Evolutionary conservation across 2,888 invertebrate species (phyloP).

Genomic region (Labia minor): DNA sequence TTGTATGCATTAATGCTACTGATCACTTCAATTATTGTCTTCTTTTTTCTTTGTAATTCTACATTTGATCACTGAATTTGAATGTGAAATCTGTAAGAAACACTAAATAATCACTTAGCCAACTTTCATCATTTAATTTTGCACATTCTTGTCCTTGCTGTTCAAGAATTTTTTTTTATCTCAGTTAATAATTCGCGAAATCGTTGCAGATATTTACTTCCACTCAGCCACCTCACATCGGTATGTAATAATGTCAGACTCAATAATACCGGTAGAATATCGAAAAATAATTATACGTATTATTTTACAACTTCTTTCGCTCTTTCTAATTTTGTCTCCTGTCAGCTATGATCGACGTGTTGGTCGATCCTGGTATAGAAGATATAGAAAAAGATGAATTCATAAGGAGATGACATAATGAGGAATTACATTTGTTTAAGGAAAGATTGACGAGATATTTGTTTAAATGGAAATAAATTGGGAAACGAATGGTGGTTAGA

Average conservation of each 20-base stretch:
- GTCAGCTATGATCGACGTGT: no score
- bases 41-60: constrained; percentile 14
- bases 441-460: no score
- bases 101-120: background rate
- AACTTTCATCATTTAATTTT: background rate
- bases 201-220: constrained; percentile 25
- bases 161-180: constrained; percentile 22
- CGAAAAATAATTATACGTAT: no score
- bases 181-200: constrained; percentile 25
- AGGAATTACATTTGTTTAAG: no score
- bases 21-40: constrained; percentile 4
- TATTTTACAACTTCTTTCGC: no score
- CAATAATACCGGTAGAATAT: no score
- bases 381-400: no score
- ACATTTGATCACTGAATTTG: constrained; percentile 14
- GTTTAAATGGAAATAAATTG: no score
- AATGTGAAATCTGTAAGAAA: background rate
- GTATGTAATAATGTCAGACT: constrained; percentile 25
- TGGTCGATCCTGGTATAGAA: no score
- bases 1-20: constrained; percentile 14
- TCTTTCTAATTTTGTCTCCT: no score
- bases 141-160: constrained; percentile 15
- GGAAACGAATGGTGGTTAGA: no score
- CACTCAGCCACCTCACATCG: constrained; percentile 25
- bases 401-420: no score